These are phyloP conservation scores for Macrotrachela quadricornifera DNA, from an alignment of 1,140 invertebrate species.

Conservation along the genomic window DNA sequence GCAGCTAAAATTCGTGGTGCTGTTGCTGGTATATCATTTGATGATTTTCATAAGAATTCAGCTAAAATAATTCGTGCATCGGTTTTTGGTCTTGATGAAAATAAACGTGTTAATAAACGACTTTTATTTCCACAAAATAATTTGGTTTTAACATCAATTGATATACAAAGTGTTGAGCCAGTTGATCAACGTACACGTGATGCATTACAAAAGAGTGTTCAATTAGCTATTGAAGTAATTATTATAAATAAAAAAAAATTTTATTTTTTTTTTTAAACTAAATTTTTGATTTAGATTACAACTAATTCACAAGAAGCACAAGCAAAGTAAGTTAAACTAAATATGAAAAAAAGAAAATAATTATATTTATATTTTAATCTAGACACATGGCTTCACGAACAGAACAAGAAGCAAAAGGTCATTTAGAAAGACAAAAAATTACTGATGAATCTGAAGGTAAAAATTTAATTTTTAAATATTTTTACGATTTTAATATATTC, in stretches of 20 bases:
- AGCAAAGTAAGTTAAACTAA: no score
- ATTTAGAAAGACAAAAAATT: conserved; percentile 21
- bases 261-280: conserved; percentile 11
- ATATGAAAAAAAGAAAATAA: no score
- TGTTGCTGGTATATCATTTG: conserved; percentile 33
- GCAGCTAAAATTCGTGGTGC: conserved; percentile 34
- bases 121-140: conserved; percentile 33
- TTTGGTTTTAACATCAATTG: conserved; percentile 32
- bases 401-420: conserved; percentile 19
- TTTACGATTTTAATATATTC: conserved; percentile 34
- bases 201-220: conserved; percentile 35
- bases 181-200: conserved; percentile 35
- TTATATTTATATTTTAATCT: no score
- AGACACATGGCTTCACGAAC: conserved; percentile 16
- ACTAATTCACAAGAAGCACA: conserved; percentile 16
- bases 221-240: conserved; percentile 30
- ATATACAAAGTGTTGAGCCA: conserved; percentile 36
- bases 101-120: conserved; percentile 23
- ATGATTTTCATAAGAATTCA: conserved; percentile 37
- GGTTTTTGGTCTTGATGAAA: conserved; percentile 34
- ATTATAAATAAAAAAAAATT: no score
- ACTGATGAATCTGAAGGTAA: conserved; percentile 15
- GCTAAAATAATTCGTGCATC: conserved; percentile 32
- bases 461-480: conserved; percentile 33
- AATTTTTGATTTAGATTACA: conserved; percentile 14